Percentiles rank a stretch among this genome's conserved stretches.
Evolutionary conservation across 2,888 invertebrate genomes (phyloP).

Genomic region (Megastigmus dorsalis): DNA sequence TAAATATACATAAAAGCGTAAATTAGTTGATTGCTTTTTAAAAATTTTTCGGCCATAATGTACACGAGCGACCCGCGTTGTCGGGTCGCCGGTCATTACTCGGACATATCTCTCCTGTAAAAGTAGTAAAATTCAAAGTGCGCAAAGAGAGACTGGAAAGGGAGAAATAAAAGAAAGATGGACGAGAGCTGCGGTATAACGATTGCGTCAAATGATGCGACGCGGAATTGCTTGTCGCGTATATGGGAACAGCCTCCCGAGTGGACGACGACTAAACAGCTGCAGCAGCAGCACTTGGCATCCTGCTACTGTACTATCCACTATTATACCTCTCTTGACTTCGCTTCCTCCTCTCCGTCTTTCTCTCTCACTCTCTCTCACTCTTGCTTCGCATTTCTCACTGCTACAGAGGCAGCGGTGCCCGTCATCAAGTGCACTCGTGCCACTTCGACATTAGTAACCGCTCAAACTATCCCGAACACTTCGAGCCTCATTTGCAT

Average conservation of each 20-base stretch:
- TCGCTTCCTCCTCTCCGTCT: background rate
- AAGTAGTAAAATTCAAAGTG: background rate
- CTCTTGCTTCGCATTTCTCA: no score
- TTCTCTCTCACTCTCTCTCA: background rate
- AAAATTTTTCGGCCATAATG: no score
- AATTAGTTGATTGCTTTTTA: no score
- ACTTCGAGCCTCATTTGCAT: constrained; percentile 62
- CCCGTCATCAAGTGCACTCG: constrained; percentile 40
- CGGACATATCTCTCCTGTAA: background rate
- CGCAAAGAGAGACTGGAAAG: background rate
- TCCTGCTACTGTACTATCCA: constrained; percentile 2
- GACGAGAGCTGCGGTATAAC: no score
- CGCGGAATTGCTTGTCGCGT: constrained; percentile 12
- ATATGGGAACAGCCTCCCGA: no score
- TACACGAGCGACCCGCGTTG: no score
- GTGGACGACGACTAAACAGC: constrained; percentile 39
- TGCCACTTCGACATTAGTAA: constrained; percentile 58
- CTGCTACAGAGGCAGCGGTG: no score
- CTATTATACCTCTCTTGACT: background rate
- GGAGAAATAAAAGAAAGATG: background rate
- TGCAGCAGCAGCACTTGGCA: constrained; percentile 19
- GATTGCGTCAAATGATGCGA: constrained; percentile 6
- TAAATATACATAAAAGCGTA: no score
- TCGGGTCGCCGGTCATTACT: no score
- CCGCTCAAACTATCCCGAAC: constrained; percentile 57